A percentile compares a stretch with the other conserved stretches of the same genome.
phyloP scores from a whole-genome alignment of 2,888 invertebrate species.

The Leistus spinibarbis region DNA sequence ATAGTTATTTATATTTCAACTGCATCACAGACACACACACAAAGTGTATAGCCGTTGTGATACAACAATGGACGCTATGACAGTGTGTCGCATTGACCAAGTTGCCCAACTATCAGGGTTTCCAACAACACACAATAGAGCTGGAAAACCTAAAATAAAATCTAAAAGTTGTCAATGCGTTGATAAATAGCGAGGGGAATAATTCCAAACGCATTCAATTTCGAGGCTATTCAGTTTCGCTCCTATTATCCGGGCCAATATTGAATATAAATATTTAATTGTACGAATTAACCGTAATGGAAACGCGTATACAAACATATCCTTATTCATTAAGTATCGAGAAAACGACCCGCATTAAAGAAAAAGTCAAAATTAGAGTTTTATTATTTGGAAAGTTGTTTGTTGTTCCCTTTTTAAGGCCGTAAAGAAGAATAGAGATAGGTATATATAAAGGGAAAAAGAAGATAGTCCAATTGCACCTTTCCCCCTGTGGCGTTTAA shows the following conservation, averaged over 20 bases:
- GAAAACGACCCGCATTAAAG: conserved; percentile 47
- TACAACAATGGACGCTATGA: conserved; percentile 50
- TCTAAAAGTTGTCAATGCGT: conserved; percentile 55
- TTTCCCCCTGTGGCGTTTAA: neutral
- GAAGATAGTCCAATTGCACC: too few relatives aligned
- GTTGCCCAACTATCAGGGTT: conserved; percentile 38
- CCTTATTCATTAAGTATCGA: conserved; percentile 50
- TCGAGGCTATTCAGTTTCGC: neutral
- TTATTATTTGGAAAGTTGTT: too few relatives aligned
- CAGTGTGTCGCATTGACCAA: conserved; percentile 42
- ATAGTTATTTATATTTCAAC: too few relatives aligned
- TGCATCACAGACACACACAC: too few relatives aligned
- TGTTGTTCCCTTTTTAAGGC: too few relatives aligned
- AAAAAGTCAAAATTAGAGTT: too few relatives aligned
- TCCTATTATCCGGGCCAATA: neutral
- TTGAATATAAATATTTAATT: conserved; percentile 15
- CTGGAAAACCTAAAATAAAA: conserved; percentile 52
- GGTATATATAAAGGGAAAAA: neutral
- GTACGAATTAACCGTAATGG: conserved; percentile 12
- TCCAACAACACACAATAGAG: conserved; percentile 45
- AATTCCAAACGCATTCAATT: neutral
- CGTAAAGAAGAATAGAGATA: neutral
- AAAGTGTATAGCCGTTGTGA: conserved; percentile 52
- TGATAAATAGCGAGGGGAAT: conserved; percentile 51
- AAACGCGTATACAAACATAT: conserved; percentile 46